Conservation (phyloP, 2,113 vertebrate genomes). For the Oreotrochilus melanogaster region DNA sequence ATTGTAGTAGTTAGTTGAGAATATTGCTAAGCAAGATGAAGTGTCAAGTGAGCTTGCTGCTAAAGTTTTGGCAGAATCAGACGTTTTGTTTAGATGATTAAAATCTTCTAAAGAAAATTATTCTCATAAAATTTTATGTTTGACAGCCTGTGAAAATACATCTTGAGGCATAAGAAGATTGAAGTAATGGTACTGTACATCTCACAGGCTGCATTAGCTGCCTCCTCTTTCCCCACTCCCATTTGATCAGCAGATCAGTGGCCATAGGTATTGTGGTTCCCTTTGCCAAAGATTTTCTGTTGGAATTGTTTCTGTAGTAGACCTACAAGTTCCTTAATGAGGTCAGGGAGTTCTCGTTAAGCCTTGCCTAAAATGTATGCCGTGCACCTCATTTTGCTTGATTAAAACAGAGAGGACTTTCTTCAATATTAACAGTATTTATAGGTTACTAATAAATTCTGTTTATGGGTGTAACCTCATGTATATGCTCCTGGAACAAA, state of each 20-base stretch:
- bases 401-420: neutral
- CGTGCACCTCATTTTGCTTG: neutral
- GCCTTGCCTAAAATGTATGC: neutral
- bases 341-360: neutral
- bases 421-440: neutral
- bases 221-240: neutral
- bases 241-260: neutral
- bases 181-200: neutral
- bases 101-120: conserved; percentile 29
- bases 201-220: neutral
- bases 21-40: neutral
- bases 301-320: neutral
- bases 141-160: conserved; percentile 50
- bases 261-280: neutral
- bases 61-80: neutral
- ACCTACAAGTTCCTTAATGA: neutral
- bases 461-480: neutral
- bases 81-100: neutral
- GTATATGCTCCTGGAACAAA: neutral
- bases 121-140: conserved; percentile 24
- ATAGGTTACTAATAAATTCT: neutral
- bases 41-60: neutral
- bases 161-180: conserved; percentile 16
- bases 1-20: neutral
- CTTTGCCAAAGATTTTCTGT: neutral